Evolutionary conservation across 2,888 invertebrate genomes (phyloP), one percentile per base, ranked within the genome.

Genomic region (Drosophila incognita): DNA sequence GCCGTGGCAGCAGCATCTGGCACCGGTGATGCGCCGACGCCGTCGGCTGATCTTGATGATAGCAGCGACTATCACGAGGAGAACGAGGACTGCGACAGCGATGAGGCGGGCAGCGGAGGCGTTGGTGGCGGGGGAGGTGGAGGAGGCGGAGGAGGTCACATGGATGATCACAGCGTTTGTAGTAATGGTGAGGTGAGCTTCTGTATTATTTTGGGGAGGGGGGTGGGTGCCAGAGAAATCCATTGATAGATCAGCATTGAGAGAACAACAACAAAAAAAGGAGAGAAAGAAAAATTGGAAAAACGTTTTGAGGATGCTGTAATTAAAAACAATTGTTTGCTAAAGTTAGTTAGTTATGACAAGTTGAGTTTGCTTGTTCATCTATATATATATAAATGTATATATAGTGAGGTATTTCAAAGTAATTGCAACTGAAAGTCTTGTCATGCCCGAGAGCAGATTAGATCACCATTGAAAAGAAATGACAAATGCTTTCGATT

Each of bases 181-280:
- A 92, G 92, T 89, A 92, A 92, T 92, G 92, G 92, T 92, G 92
- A 92, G 92, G 92, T 92, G 92, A 92, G 92, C 92, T 92, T 92
- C 92, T 87, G 69, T 92, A 91, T 79, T 89, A 76, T 76, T 87
- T 76, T 74, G 84, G 82, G 69, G 66, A 70, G 36, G 71, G 21
- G 21, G 21, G 1, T 1, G 46, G 21, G 21, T 1, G 46, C 24
- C 46, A 21, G 15, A 15, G 7, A 15, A 46, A 46, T 15, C 46
- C 46, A 21, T n/a, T 4, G 27, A 27, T 18, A 42, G 51, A 46
- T 33, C 5, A 57, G 29, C 21, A 21, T 31, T 31, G 7, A 36
- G 21, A 49, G 5, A 21, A n/a, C 33, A 46, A 11, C 21, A n/a
- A 21, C 21, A 21, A 21, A 52, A 13, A 4, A 52, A 21, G 2